These are phyloP conservation scores for Mugil cephalus DNA, from an alignment of 2,113 vertebrate genomes.

Conservation along the genomic window DNA sequence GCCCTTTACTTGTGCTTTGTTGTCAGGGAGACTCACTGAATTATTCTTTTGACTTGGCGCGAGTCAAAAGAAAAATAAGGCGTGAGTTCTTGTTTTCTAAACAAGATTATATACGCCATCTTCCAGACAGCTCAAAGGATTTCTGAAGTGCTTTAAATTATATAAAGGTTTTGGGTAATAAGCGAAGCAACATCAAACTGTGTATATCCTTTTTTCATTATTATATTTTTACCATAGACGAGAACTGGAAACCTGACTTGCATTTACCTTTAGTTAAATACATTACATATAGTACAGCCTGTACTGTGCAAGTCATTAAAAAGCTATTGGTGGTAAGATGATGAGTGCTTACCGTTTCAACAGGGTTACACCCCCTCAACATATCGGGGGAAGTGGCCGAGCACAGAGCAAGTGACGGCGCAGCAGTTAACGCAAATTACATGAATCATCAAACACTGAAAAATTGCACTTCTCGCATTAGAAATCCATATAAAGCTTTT, in stretches of 20 bases:
- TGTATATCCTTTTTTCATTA: too few species aligned
- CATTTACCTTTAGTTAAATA: slow-evolving; percentile 1
- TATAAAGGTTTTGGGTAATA: neutral
- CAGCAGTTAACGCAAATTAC: slow-evolving; percentile 52
- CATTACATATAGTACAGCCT: neutral
- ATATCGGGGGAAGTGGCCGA: slow-evolving; percentile 18
- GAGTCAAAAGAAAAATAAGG: too few species aligned
- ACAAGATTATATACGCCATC: neutral
- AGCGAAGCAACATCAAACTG: neutral
- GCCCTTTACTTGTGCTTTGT: too few species aligned
- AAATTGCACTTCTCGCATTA: slow-evolving; percentile 41
- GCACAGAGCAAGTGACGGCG: slow-evolving; percentile 32
- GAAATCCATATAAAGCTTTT: slow-evolving; percentile 50
- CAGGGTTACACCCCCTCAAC: slow-evolving; percentile 13
- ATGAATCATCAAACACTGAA: slow-evolving; percentile 56
- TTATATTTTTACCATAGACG: neutral
- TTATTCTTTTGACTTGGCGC: neutral
- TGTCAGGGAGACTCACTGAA: neutral
- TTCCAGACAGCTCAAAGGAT: neutral
- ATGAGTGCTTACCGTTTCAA: slow-evolving; percentile 36
- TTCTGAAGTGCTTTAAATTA: slow-evolving; percentile 5
- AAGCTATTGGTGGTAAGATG: slow-evolving; percentile 29
- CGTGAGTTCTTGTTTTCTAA: neutral
- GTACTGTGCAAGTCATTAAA: slow-evolving; percentile 16
- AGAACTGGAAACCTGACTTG: slow-evolving; percentile 1